These are phyloP conservation scores for Murina feae DNA, from an alignment of 2,113 vertebrate species.

Conservation along the genomic window DNA sequence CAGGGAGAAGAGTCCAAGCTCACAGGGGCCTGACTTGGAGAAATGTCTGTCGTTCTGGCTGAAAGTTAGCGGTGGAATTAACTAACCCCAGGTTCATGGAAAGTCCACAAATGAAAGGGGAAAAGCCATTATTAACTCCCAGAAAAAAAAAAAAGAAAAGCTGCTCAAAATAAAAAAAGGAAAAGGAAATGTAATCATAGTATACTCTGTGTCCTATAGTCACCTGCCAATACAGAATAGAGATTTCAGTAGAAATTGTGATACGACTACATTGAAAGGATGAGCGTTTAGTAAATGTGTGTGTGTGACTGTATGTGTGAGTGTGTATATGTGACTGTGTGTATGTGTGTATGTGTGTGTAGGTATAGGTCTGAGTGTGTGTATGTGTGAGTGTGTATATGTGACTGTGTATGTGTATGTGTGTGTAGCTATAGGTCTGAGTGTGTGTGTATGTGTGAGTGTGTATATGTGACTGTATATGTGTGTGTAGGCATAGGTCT, in stretches of 20 bases:
- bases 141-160: neutral
- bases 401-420: too few relatives aligned
- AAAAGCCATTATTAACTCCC: neutral
- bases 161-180: neutral
- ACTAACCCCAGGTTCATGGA: neutral
- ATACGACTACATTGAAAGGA: neutral
- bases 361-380: too few relatives aligned
- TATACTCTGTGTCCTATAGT: neutral
- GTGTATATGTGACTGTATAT: too few relatives aligned
- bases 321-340: too few relatives aligned
- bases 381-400: too few relatives aligned
- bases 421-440: too few relatives aligned
- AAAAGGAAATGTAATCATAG: neutral
- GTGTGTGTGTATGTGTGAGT: neutral
- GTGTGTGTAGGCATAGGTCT: neutral
- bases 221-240: neutral
- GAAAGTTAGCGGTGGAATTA: neutral
- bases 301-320: neutral
- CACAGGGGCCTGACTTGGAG: neutral
- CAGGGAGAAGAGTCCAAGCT: neutral
- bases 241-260: neutral
- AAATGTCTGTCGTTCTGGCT: neutral
- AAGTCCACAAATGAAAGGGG: neutral
- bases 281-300: neutral
- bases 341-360: neutral